Percentiles rank a stretch among this genome's conserved stretches.
Evolutionary conservation across 1,140 invertebrate genomes (phyloP).

Genomic region (Zaprionus africanus): DNA sequence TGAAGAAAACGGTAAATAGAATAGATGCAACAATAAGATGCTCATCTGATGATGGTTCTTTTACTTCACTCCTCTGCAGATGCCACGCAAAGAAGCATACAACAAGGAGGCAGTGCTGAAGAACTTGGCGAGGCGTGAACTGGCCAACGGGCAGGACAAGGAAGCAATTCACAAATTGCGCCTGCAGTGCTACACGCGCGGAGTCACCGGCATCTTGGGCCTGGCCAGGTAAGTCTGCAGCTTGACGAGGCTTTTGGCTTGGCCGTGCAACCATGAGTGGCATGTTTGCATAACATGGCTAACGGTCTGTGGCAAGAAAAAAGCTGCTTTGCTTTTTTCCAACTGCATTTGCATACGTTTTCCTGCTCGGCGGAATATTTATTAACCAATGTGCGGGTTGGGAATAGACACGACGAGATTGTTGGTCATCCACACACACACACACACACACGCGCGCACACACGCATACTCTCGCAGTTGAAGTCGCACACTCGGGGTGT

Average conservation of each 20-base stretch:
- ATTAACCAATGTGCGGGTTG: conserved; percentile 36
- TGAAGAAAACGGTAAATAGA: neutral
- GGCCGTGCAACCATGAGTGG: conserved; percentile 2
- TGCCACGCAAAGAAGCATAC: conserved; percentile 90
- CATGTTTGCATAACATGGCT: conserved; percentile 26
- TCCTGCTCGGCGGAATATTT: conserved; percentile 25
- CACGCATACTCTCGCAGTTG: neutral
- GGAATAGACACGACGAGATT: conserved; percentile 10
- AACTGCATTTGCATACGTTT: conserved; percentile 8
- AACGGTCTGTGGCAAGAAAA: neutral
- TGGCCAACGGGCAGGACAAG: conserved; percentile 86
- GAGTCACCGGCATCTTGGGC: conserved; percentile 94
- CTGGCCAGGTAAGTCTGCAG: conserved; percentile 88
- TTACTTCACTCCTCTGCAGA: conserved; percentile 61
- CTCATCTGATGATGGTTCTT: neutral
- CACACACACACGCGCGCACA: neutral
- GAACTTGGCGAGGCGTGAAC: conserved; percentile 88
- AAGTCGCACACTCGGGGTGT: conserved; percentile 8
- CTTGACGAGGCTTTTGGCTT: neutral
- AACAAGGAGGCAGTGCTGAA: conserved; percentile 92
- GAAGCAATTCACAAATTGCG: conserved; percentile 94
- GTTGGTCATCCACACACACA: conserved; percentile 16
- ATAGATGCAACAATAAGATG: neutral
- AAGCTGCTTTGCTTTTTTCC: conserved; percentile 8
- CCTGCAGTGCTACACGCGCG: conserved; percentile 92